A percentile compares a stretch with the other conserved stretches of the same genome.
Conservation (phyloP, 2,797 vertebrate genomes). For the Pangasius mekongensis region DNA sequence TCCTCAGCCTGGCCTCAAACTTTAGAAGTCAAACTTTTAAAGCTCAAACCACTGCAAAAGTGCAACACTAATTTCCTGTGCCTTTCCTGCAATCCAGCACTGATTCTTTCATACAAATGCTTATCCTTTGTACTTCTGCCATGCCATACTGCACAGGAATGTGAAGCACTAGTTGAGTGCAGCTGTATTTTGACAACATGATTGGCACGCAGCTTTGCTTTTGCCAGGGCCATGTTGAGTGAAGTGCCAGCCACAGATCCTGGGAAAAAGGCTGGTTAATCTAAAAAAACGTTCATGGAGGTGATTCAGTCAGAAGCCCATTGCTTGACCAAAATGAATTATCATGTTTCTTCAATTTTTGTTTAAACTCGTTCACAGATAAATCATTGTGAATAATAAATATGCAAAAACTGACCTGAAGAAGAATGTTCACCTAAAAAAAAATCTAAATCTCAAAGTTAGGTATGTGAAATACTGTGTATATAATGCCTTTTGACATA, state of each 20-base stretch:
- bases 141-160: slow-evolving; percentile 82
- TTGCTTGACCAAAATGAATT: background rate
- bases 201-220: slow-evolving; percentile 73
- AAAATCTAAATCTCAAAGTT: background rate
- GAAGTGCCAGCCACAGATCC: slow-evolving; percentile 64
- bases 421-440: background rate
- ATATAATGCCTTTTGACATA: background rate
- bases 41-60: slow-evolving; percentile 5
- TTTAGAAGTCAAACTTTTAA: slow-evolving; percentile 29
- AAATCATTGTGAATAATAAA: background rate
- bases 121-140: slow-evolving; percentile 70
- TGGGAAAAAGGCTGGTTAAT: slow-evolving; percentile 33
- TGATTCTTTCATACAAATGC: slow-evolving; percentile 57
- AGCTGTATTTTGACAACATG: slow-evolving; percentile 85
- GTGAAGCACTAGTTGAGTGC: slow-evolving; percentile 76
- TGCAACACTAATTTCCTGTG: slow-evolving; percentile 9
- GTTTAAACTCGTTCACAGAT: slow-evolving; percentile 5
- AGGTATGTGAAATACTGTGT: background rate
- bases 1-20: slow-evolving; percentile 25
- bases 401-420: background rate
- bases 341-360: background rate
- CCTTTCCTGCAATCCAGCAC: background rate
- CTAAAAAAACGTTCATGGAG: slow-evolving; percentile 29
- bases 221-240: slow-evolving; percentile 65
- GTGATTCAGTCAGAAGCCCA: slow-evolving; percentile 6